Conservation (phyloP, 2,797 vertebrate species). For the Prionace glauca region DNA sequence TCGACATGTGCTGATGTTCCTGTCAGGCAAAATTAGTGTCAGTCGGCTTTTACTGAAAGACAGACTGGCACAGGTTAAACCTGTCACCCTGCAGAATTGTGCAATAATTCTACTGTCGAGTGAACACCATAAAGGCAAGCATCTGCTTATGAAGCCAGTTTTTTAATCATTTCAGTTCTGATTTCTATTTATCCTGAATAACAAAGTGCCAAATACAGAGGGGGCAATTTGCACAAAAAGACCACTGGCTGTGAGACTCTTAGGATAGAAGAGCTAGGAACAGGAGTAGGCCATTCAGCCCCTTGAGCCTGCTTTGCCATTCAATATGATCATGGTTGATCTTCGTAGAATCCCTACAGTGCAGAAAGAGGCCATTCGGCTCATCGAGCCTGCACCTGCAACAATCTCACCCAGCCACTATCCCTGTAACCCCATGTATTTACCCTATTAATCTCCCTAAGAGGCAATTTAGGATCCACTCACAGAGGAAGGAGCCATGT, state of each 20-base stretch:
- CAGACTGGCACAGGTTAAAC: slow-evolving; percentile 37
- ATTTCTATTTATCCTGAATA: background rate
- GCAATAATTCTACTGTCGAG: background rate
- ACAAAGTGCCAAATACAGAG: background rate
- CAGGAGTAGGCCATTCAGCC: too few species aligned
- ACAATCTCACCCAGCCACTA: too few species aligned
- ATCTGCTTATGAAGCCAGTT: background rate
- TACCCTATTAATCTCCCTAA: too few species aligned
- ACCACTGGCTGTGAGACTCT: background rate
- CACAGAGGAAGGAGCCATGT: too few species aligned
- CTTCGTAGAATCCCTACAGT: too few species aligned
- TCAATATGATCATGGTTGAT: too few species aligned
- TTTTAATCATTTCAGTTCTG: background rate
- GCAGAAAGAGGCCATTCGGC: too few species aligned
- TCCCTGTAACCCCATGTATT: too few species aligned
- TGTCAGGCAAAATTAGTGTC: slow-evolving; percentile 52
- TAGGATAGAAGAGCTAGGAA: too few species aligned
- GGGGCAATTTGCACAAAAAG: background rate
- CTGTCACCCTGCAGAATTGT: background rate
- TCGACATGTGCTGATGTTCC: slow-evolving; percentile 52
- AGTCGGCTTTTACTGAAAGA: slow-evolving; percentile 48
- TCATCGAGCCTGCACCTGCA: too few species aligned
- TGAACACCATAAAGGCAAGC: background rate
- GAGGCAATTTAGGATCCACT: too few species aligned
- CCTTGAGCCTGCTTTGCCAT: too few species aligned